Evolutionary conservation across 2,797 vertebrate genomes (phyloP).

Genomic region (Forpus xanthops): DNA sequence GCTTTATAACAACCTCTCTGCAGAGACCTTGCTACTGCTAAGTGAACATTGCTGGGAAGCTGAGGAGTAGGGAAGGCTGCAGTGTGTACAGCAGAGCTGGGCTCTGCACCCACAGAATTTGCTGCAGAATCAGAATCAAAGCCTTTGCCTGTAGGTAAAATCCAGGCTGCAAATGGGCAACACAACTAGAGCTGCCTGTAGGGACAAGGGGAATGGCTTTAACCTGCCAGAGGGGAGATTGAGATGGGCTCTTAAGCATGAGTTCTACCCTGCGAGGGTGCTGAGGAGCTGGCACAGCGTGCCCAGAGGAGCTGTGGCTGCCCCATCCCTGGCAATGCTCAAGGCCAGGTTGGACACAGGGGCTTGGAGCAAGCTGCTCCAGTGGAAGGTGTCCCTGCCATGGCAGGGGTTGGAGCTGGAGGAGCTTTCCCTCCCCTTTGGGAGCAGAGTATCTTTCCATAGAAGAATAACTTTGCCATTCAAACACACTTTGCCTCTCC

Average conservation of each 20-base stretch:
- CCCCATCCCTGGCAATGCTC: too few species aligned
- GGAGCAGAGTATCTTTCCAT: background rate
- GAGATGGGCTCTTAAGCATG: background rate
- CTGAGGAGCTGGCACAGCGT: too few species aligned
- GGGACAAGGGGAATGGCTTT: background rate
- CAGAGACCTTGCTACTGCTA: background rate
- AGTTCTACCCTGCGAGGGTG: background rate
- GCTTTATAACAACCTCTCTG: background rate
- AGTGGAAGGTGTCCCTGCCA: too few species aligned
- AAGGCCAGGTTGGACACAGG: too few species aligned
- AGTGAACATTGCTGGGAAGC: background rate
- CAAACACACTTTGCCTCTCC: accelerated
- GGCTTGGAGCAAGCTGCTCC: too few species aligned
- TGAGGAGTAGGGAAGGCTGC: background rate
- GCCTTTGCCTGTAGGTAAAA: background rate
- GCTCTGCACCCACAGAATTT: background rate
- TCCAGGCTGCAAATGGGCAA: background rate
- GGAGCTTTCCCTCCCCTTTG: background rate
- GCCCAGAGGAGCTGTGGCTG: too few species aligned
- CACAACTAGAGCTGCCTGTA: background rate
- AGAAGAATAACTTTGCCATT: background rate
- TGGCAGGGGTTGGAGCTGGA: background rate
- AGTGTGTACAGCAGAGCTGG: accelerated
- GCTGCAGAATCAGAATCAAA: background rate
- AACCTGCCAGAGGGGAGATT: background rate